Percentiles rank a stretch among this genome's conserved stretches.
Evolutionary conservation across 2,113 vertebrate species (phyloP).

Genomic region (Nothocercus nigrocapillus): DNA sequence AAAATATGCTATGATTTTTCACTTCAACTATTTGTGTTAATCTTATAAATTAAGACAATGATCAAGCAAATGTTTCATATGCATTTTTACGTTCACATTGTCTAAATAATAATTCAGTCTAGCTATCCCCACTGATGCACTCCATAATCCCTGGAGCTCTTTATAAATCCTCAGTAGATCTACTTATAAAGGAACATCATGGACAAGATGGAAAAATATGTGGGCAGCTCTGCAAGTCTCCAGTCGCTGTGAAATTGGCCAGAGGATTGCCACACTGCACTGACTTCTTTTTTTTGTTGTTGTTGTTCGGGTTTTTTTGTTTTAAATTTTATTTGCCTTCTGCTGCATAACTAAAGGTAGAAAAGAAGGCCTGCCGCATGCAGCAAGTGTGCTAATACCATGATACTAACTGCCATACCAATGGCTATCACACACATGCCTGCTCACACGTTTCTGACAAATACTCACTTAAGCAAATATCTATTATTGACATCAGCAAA

Average conservation of each 20-base stretch:
- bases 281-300: background rate
- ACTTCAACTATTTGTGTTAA: background rate
- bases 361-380: background rate
- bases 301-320: background rate
- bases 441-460: slow-evolving; percentile 37
- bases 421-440: slow-evolving; percentile 33
- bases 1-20: background rate
- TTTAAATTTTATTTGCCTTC: too few species aligned
- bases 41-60: background rate
- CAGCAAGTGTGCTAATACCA: slow-evolving; percentile 32
- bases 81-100: background rate
- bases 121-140: background rate
- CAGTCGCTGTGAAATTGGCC: background rate
- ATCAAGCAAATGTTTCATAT: background rate
- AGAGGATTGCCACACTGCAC: rapidly evolving
- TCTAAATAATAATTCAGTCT: background rate
- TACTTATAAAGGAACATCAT: background rate
- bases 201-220: background rate
- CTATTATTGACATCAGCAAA: slow-evolving; percentile 51
- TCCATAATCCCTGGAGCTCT: background rate
- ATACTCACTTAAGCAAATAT: slow-evolving; percentile 63
- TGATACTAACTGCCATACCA: slow-evolving; percentile 39
- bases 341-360: background rate
- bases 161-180: background rate
- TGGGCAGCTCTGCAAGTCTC: background rate